A percentile compares a stretch with the other conserved stretches of the same genome.
Conservation (phyloP, 2,888 invertebrate species). For the Eretmocerus hayati region DNA sequence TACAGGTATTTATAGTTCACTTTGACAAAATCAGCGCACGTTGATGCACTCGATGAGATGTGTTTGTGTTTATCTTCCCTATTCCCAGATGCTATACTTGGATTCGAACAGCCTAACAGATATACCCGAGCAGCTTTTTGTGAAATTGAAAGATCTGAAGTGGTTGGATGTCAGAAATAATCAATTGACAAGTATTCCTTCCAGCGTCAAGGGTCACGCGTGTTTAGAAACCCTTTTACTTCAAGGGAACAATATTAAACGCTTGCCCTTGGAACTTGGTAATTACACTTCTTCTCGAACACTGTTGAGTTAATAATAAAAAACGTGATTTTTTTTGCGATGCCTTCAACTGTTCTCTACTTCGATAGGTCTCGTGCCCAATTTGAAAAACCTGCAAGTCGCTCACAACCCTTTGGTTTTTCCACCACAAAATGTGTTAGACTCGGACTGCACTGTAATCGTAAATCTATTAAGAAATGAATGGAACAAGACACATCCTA, state of each 20-base stretch:
- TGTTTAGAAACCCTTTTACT: constrained; percentile 58
- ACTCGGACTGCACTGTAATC: constrained; percentile 48
- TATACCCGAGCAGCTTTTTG: constrained; percentile 57
- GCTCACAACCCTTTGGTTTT: constrained; percentile 56
- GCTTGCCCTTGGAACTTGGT: constrained; percentile 59
- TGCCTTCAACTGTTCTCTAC: neutral
- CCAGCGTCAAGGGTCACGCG: constrained; percentile 52
- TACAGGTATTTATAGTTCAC: constrained; percentile 15
- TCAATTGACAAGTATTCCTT: constrained; percentile 52
- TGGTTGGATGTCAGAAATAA: constrained; percentile 64
- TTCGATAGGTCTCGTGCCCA: constrained; percentile 49
- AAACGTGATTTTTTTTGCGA: neutral
- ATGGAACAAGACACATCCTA: constrained; percentile 40
- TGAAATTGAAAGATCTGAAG: constrained; percentile 50
- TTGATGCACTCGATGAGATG: neutral
- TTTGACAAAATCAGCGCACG: too few relatives aligned
- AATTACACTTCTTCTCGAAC: constrained; percentile 26
- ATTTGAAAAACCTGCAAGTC: constrained; percentile 57
- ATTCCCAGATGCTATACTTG: constrained; percentile 49
- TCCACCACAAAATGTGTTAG: constrained; percentile 53
- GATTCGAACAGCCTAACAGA: constrained; percentile 52
- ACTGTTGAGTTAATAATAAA: neutral
- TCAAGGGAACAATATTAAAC: constrained; percentile 56
- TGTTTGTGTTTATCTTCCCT: neutral
- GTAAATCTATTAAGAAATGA: constrained; percentile 44